Evolutionary conservation across 2,797 vertebrate genomes (phyloP).

Genomic region (Fratercula arctica): DNA sequence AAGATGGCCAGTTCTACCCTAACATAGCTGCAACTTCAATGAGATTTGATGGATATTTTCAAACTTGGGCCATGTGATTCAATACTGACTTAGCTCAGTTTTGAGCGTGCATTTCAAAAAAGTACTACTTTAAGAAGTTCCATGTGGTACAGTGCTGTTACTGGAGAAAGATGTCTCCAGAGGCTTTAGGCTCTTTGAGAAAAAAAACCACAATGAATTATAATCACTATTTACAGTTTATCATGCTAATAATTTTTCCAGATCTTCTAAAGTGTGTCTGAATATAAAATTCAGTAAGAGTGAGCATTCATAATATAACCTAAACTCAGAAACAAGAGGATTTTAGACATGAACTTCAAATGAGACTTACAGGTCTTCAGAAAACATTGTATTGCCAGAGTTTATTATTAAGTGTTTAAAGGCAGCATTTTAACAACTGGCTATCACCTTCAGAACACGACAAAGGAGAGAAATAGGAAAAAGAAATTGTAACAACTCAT

Average conservation of each 20-base stretch:
- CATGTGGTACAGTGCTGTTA: background rate
- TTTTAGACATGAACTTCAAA: background rate
- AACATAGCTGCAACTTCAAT: background rate
- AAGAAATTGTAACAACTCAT: no score
- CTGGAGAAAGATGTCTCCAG: background rate
- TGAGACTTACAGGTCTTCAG: background rate
- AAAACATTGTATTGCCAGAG: background rate
- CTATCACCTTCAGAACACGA: background rate
- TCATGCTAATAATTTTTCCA: background rate
- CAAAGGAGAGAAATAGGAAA: background rate
- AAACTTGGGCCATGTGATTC: background rate
- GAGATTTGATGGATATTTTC: background rate
- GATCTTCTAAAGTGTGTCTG: background rate
- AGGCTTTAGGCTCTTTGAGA: background rate
- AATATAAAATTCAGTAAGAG: background rate
- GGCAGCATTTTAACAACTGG: background rate
- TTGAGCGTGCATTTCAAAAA: background rate
- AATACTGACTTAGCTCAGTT: background rate
- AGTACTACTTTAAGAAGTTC: background rate
- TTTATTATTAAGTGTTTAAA: background rate
- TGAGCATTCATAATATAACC: background rate
- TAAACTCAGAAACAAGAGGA: background rate
- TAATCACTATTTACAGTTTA: background rate
- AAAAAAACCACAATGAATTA: background rate
- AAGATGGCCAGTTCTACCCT: background rate